Conservation (phyloP, 53 echinoderm and acorn worm genomes). For the Mesocentrotus franciscanus region DNA sequence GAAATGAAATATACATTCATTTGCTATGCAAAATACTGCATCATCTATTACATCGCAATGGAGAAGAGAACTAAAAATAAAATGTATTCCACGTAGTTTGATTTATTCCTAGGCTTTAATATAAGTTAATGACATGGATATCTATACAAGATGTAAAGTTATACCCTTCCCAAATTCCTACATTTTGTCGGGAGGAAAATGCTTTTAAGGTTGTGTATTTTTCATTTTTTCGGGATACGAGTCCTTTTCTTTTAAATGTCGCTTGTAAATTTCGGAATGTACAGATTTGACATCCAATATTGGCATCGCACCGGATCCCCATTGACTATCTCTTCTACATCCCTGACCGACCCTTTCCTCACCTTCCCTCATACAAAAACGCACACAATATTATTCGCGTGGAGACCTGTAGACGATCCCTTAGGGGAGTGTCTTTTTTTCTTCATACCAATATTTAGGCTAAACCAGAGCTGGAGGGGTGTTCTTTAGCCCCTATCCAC, state of each 20-base stretch:
- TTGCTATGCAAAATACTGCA: neutral
- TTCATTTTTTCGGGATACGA: neutral
- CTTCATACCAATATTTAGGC: slow-evolving; percentile 20
- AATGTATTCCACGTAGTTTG: neutral
- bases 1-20: neutral
- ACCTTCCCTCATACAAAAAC: neutral
- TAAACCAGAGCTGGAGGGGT: slow-evolving; percentile 55
- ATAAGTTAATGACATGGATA: too few relatives aligned
- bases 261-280: neutral
- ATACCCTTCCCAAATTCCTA: too few relatives aligned
- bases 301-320: neutral
- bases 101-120: neutral
- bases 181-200: too few relatives aligned
- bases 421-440: neutral
- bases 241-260: neutral
- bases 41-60: neutral
- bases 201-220: neutral
- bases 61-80: neutral
- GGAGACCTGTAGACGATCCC: slow-evolving; percentile 43
- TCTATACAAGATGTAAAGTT: too few relatives aligned
- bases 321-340: neutral
- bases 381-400: neutral
- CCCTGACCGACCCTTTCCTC: neutral
- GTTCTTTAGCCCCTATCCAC: slow-evolving; percentile 30
- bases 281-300: neutral